A percentile compares a stretch with the other conserved stretches of the same genome.
phyloP scores from a whole-genome alignment of 2,113 vertebrate genomes.

The Tympanuchus pallidicinctus region DNA sequence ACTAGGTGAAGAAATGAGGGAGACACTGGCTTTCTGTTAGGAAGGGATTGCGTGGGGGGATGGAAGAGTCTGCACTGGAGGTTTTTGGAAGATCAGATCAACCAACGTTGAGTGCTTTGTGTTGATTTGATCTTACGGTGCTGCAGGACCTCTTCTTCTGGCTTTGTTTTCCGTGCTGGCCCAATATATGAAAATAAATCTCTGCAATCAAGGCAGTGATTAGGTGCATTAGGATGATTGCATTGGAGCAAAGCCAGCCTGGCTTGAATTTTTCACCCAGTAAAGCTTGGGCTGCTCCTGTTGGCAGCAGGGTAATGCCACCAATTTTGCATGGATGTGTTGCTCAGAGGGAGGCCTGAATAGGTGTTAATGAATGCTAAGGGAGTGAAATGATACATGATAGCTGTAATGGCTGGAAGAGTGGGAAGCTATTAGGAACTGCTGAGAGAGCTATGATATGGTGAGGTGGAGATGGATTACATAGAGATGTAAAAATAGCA shows the following conservation, averaged over 20 bases:
- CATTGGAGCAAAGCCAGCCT: neutral
- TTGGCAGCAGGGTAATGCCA: neutral
- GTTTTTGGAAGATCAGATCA: neutral
- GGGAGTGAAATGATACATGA: neutral
- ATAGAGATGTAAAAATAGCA: neutral
- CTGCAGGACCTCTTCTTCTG: neutral
- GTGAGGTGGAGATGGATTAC: neutral
- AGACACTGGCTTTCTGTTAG: neutral
- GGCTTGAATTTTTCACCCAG: neutral
- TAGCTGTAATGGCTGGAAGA: neutral
- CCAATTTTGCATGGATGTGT: neutral
- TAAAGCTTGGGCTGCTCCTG: accelerated
- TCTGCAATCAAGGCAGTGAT: neutral
- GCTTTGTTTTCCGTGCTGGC: neutral
- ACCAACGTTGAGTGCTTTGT: neutral
- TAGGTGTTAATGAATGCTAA: neutral
- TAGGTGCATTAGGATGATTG: neutral
- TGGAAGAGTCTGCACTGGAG: neutral
- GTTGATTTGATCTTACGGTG: neutral
- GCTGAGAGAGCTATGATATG: neutral
- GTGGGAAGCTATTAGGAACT: neutral
- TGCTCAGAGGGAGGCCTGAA: neutral
- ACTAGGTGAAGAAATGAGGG: accelerated
- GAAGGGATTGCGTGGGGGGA: neutral
- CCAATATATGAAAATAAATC: neutral